A percentile compares a stretch with the other conserved stretches of the same genome.
Conservation (phyloP, 2,113 vertebrate species). For the Platichthys stellatus region DNA sequence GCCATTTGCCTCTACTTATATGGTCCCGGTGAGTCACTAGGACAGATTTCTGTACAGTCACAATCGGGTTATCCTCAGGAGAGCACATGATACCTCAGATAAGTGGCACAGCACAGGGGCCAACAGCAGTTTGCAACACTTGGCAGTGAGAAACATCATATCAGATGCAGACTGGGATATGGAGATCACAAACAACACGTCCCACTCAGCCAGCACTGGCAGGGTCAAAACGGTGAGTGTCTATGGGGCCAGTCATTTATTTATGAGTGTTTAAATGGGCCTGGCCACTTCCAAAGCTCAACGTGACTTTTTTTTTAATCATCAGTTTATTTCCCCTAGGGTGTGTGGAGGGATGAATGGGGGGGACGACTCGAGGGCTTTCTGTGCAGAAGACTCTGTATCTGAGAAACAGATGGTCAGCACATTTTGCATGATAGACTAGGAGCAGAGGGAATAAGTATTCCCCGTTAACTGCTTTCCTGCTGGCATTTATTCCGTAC, state of each 20-base stretch:
- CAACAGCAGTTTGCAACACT: neutral
- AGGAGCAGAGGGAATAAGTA: slow-evolving; percentile 22
- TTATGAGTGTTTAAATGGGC: slow-evolving; percentile 8
- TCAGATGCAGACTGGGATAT: neutral
- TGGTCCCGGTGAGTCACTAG: slow-evolving; percentile 34
- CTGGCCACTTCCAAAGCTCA: slow-evolving; percentile 9
- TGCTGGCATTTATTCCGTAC: slow-evolving; percentile 17
- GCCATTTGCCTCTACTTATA: slow-evolving; percentile 37
- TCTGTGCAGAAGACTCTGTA: neutral
- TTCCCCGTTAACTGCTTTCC: slow-evolving; percentile 8
- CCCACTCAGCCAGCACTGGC: neutral
- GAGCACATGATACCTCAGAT: slow-evolving; percentile 14
- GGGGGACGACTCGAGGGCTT: neutral
- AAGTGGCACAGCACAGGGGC: slow-evolving; percentile 3
- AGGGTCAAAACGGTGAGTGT: neutral
- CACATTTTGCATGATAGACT: slow-evolving; percentile 47
- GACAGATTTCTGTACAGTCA: slow-evolving; percentile 15
- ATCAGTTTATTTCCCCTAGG: slow-evolving; percentile 34
- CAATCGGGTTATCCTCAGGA: slow-evolving; percentile 25
- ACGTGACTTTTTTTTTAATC: no score
- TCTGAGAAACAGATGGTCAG: slow-evolving; percentile 35
- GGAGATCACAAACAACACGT: no score
- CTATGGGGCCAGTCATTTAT: neutral
- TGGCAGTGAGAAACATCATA: neutral
- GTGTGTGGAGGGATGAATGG: neutral